Evolutionary conservation across 2,797 vertebrate genomes (phyloP).

Genomic region (Acanthopagrus latus): DNA sequence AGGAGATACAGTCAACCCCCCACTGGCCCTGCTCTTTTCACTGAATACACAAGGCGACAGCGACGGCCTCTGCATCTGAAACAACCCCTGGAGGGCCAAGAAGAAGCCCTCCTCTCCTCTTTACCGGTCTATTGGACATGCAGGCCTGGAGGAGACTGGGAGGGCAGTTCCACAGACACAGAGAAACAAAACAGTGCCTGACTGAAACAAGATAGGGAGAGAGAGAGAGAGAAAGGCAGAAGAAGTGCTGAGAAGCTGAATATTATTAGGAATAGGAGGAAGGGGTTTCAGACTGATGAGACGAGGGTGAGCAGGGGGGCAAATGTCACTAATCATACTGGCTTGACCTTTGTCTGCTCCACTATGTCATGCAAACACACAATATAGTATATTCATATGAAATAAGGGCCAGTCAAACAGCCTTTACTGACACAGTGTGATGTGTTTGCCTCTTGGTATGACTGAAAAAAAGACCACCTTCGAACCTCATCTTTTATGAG

Average conservation of each 20-base stretch:
- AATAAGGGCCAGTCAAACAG: conserved; percentile 29
- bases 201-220: conserved; percentile 58
- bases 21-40: conserved; percentile 72
- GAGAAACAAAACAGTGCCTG: conserved; percentile 35
- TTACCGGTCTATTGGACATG: conserved; percentile 43
- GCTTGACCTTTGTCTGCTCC: conserved; percentile 48
- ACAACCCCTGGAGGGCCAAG: conserved; percentile 56
- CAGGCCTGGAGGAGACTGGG: conserved; percentile 38
- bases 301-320: conserved; percentile 19
- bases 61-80: conserved; percentile 72
- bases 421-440: conserved; percentile 11
- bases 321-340: conserved; percentile 50
- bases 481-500: background rate
- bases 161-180: conserved; percentile 51
- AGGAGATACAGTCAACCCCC: conserved; percentile 71
- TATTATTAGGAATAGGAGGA: conserved; percentile 55
- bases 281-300: conserved; percentile 48
- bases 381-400: conserved; percentile 15
- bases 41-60: conserved; percentile 76
- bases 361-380: conserved; percentile 22
- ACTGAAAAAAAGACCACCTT: background rate
- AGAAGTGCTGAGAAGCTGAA: conserved; percentile 41
- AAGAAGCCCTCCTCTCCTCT: conserved; percentile 57
- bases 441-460: conserved; percentile 17
- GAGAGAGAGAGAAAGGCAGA: conserved; percentile 36